These are phyloP conservation scores for Scartelaos histophorus DNA, from an alignment of 2,113 vertebrate genomes.

Conservation along the genomic window DNA sequence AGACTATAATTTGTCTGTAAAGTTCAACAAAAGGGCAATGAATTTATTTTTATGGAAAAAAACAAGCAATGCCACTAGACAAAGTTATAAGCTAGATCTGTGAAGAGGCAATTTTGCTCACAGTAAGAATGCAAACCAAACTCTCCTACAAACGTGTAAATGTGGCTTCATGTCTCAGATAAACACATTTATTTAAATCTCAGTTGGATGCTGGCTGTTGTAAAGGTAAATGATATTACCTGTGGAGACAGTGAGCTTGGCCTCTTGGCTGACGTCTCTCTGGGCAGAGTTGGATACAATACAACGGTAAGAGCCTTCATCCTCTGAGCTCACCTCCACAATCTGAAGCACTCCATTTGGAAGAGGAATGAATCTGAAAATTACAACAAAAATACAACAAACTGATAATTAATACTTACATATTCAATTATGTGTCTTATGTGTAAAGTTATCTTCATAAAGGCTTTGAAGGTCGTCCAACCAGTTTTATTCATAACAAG, in stretches of 20 bases:
- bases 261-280: constrained; percentile 83
- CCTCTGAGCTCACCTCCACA: constrained; percentile 81
- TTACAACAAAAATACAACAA: neutral
- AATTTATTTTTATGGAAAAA: neutral
- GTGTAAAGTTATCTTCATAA: too few relatives aligned
- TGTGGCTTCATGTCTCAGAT: neutral
- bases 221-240: constrained; percentile 4
- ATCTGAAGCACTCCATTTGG: constrained; percentile 96
- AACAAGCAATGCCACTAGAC: neutral
- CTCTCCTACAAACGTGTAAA: neutral
- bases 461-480: too few relatives aligned
- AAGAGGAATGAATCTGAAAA: constrained; percentile 86
- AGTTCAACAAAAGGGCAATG: neutral
- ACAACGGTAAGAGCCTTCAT: constrained; percentile 87
- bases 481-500: too few relatives aligned
- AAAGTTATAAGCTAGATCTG: too few relatives aligned
- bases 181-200: neutral
- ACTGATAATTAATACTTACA: neutral
- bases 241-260: constrained; percentile 81
- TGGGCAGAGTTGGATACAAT: constrained; percentile 82
- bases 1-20: neutral
- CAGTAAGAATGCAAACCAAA: neutral
- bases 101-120: too few relatives aligned
- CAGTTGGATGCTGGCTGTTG: neutral
- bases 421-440: too few relatives aligned